These are phyloP conservation scores for Idaea biselata DNA, from an alignment of 2,888 invertebrate species.

Conservation along the genomic window DNA sequence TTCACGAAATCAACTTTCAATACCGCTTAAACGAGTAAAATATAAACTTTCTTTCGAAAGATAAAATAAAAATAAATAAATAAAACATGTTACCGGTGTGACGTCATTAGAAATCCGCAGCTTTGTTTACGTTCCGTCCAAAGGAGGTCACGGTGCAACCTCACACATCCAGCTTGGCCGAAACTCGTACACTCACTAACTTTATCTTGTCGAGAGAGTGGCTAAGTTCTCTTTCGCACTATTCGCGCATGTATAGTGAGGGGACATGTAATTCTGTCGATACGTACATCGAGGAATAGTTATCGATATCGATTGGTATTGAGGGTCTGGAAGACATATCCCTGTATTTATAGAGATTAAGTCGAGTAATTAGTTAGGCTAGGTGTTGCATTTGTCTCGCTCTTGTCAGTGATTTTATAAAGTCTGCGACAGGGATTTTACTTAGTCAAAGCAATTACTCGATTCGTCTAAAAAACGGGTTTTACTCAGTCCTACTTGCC, in stretches of 20 bases:
- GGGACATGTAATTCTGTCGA: conserved; percentile 25
- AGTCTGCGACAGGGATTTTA: too few species aligned
- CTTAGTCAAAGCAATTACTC: too few species aligned
- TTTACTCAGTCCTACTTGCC: too few species aligned
- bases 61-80: conserved; percentile 9
- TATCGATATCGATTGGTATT: conserved; percentile 15
- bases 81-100: conserved; percentile 15
- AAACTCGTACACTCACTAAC: conserved; percentile 58
- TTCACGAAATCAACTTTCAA: neutral
- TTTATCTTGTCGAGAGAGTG: conserved; percentile 53
- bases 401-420: too few species aligned
- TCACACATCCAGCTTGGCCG: conserved; percentile 47
- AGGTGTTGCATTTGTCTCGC: too few species aligned
- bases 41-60: conserved; percentile 1
- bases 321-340: too few species aligned
- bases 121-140: conserved; percentile 52
- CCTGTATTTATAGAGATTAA: too few species aligned
- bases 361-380: too few species aligned
- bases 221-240: conserved; percentile 58
- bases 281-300: conserved; percentile 15
- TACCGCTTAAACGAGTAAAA: neutral
- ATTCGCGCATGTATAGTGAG: conserved; percentile 37
- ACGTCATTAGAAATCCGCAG: conserved; percentile 26
- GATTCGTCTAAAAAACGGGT: too few species aligned
- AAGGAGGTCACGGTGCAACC: conserved; percentile 45